Conservation (phyloP, 2,113 vertebrate species). For the Microcebus tavaratra region DNA sequence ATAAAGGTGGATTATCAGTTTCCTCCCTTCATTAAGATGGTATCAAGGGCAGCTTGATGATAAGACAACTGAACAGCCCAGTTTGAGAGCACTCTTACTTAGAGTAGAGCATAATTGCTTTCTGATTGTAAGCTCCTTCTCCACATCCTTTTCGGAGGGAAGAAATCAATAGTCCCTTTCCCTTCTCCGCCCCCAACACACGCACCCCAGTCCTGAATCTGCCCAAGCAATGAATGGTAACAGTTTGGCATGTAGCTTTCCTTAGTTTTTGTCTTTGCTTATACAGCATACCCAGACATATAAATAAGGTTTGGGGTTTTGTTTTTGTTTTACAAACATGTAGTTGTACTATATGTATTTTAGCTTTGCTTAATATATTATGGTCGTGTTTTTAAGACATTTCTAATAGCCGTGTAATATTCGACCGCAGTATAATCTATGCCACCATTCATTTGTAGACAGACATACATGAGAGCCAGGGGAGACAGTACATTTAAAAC, state of each 20-base stretch:
- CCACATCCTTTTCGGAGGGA: background rate
- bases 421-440: background rate
- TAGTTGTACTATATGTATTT: background rate
- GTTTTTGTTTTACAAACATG: background rate
- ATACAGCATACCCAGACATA: background rate
- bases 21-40: conserved; percentile 37
- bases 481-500: background rate
- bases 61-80: background rate
- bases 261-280: background rate
- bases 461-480: background rate
- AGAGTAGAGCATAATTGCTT: background rate
- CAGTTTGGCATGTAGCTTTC: background rate
- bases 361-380: background rate
- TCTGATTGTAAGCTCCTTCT: background rate
- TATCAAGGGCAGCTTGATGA: background rate
- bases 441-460: background rate
- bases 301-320: background rate
- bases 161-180: background rate
- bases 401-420: background rate
- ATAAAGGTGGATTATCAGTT: background rate
- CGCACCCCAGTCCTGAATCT: background rate
- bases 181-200: too few species aligned
- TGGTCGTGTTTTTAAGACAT: background rate
- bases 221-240: background rate
- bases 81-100: background rate